These are phyloP conservation scores for Eospalax fontanierii DNA, from an alignment of 2,797 vertebrate genomes.

Conservation along the genomic window DNA sequence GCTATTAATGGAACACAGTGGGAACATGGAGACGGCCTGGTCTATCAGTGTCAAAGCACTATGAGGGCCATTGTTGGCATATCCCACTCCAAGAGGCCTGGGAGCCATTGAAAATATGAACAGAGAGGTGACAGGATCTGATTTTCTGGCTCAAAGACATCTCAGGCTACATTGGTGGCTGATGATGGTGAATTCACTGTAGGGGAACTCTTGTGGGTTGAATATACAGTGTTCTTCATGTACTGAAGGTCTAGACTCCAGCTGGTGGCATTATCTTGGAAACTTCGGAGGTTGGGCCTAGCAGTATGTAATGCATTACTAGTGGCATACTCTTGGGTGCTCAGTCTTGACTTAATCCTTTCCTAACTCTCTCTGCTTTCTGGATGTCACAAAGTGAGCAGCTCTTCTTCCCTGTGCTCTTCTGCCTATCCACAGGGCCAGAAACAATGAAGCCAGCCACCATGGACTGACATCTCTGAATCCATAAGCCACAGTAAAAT, in stretches of 20 bases:
- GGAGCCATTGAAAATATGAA: background rate
- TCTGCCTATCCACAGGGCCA: background rate
- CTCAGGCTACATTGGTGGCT: background rate
- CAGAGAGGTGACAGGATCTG: background rate
- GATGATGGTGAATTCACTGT: background rate
- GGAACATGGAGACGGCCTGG: background rate
- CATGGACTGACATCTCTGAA: background rate
- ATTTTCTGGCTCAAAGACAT: background rate
- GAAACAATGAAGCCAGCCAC: background rate
- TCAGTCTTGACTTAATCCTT: background rate
- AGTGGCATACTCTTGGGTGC: background rate
- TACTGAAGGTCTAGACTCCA: background rate
- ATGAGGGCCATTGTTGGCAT: accelerated
- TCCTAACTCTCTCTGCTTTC: background rate
- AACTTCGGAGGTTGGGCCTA: background rate
- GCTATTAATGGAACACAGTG: background rate
- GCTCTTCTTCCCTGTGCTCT: background rate
- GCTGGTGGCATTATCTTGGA: background rate
- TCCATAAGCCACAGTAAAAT: background rate
- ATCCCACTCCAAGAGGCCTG: accelerated
- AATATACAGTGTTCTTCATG: background rate
- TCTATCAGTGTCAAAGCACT: no score
- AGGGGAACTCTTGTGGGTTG: no score
- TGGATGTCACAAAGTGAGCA: background rate
- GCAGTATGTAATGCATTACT: background rate